A percentile compares a stretch with the other conserved stretches of the same genome.
Conservation (phyloP, 2,113 vertebrate species). For the Melanerpes formicivorus region DNA sequence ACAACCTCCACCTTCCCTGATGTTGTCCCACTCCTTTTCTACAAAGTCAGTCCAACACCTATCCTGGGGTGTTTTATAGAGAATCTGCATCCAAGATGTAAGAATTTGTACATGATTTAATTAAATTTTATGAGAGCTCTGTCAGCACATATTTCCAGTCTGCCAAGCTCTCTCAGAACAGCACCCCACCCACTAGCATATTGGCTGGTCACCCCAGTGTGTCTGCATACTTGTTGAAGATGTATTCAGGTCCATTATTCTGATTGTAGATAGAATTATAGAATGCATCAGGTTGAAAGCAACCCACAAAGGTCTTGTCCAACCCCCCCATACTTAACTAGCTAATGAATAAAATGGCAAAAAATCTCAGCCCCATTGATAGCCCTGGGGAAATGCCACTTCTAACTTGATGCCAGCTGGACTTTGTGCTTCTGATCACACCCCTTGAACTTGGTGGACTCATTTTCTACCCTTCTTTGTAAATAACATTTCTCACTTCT, state of each 20-base stretch:
- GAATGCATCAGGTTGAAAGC: too few relatives aligned
- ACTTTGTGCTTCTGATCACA: not conserved
- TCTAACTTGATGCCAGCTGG: not conserved
- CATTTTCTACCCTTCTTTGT: not conserved
- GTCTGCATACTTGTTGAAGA: not conserved
- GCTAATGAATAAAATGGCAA: not conserved
- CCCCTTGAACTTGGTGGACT: rapidly evolving
- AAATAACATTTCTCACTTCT: not conserved
- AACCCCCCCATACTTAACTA: too few relatives aligned
- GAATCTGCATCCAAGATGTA: not conserved
- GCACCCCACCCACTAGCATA: not conserved
- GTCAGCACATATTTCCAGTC: not conserved
- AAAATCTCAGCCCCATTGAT: not conserved
- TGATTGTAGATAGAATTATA: too few relatives aligned
- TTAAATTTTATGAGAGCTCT: not conserved
- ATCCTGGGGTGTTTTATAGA: not conserved
- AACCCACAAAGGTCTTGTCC: too few relatives aligned
- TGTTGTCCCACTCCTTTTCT: not conserved
- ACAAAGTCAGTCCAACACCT: not conserved
- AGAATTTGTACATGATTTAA: not conserved
- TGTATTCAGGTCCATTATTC: not conserved
- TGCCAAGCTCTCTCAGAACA: not conserved
- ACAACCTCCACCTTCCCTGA: not conserved
- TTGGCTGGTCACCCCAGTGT: not conserved
- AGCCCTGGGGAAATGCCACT: not conserved